Evolutionary conservation across 2,888 invertebrate genomes (phyloP), one percentile per base, ranked within the genome.

Genomic region (Pseudoips prasinana): DNA sequence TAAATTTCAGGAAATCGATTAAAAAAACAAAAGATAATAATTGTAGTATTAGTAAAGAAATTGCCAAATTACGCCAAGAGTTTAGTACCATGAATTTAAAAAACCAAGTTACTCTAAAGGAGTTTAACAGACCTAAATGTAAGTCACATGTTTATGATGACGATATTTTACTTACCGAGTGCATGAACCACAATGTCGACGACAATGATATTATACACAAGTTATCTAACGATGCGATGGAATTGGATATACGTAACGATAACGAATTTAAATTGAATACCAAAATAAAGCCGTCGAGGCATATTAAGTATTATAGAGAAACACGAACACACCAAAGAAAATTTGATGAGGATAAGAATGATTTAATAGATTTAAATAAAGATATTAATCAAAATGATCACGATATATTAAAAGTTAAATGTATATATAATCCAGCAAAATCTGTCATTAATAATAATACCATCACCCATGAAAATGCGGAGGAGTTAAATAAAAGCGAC

Each of bases 21-120:
- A 71, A 54, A 53, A 64, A 57, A 48, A 39, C 52, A n/a, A 78
- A 68, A 60, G 67, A 68, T 26, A 29, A 20, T 33, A 46, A 43
- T 19, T 64, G 41, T 35, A 62, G 41, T 27, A 67, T 74, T 22
- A 76, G 68, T 34, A 78, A 66, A 35, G 78, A 83, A 59, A 69
- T 84, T 23, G 56, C 62, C 1, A 79, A 79, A 58, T 56, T 82
- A 30, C 72, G 69, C n/a, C 65, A 71, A 33, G 64, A 58, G 8
- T 81, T 76, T 34, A 61, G 70, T 17, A 73, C 65, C 30, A 64
- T 68, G 9, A 72, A 82, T 57, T 54, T 79, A 9, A 77, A 66
- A 58, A 82, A 80, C 55, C 55, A 69, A 42, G 46, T 76, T 2
- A 62, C 67, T 34, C 51, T 80, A 29, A 80, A 74, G 58, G 42